Conservation (phyloP, 2,888 invertebrate species). For the Agrotis puta region DNA sequence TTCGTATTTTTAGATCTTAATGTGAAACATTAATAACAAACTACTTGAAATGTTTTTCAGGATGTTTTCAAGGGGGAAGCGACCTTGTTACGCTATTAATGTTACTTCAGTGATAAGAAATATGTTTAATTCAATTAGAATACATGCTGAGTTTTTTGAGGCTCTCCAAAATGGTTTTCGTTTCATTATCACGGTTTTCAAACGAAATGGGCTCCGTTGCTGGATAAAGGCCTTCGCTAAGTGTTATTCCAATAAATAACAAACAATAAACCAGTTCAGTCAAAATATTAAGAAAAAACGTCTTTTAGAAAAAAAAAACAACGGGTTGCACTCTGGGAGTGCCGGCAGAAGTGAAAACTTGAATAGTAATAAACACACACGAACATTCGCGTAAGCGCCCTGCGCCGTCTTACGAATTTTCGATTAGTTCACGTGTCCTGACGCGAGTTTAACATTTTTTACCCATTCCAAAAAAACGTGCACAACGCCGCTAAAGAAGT, state of each 20-base stretch:
- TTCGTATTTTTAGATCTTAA: constrained; percentile 33
- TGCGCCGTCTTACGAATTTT: too few species aligned
- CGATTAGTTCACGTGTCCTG: too few species aligned
- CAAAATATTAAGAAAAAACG: background rate
- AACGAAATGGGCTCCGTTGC: too few species aligned
- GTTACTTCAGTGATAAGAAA: background rate
- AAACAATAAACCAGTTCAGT: background rate
- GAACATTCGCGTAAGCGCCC: too few species aligned
- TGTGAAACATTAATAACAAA: constrained; percentile 32
- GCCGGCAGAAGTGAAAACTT: too few species aligned
- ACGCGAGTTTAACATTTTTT: too few species aligned
- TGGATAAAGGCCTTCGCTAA: background rate
- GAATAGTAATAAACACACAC: too few species aligned
- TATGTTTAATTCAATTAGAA: background rate
- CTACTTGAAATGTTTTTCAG: constrained; percentile 24
- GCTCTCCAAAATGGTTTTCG: too few species aligned
- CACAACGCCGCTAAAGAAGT: too few species aligned
- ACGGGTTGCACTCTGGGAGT: too few species aligned
- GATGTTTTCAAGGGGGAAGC: constrained; percentile 25
- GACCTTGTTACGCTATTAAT: constrained; percentile 1
- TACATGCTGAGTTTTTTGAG: background rate
- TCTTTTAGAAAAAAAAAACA: background rate
- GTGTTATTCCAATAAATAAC: too few species aligned
- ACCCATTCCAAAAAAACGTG: too few species aligned
- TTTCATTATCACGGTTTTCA: background rate